Conservation (phyloP, 2,113 vertebrate species). For the Aptenodytes forsteri region DNA sequence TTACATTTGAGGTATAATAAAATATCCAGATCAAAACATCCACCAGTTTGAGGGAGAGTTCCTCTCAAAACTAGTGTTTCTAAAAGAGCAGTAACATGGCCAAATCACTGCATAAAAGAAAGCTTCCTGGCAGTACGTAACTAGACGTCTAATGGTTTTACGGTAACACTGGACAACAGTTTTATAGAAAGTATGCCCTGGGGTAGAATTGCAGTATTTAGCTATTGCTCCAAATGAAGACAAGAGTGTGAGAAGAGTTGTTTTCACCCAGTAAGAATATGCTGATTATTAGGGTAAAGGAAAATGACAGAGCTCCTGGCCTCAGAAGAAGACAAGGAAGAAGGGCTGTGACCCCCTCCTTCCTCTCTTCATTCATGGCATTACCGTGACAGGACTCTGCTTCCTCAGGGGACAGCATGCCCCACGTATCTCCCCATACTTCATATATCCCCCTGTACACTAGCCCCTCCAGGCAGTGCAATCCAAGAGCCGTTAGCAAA, state of each 20-base stretch:
- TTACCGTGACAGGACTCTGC: rapidly evolving
- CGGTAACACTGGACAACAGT: neutral
- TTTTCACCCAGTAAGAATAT: neutral
- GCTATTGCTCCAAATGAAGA: neutral
- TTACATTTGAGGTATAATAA: neutral
- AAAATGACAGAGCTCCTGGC: neutral
- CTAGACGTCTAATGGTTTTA: neutral
- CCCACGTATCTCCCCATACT: no score
- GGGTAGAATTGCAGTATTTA: neutral
- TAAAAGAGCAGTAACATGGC: neutral
- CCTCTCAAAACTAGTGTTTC: neutral
- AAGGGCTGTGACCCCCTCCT: neutral
- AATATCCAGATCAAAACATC: neutral
- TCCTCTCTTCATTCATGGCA: neutral
- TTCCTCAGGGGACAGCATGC: neutral
- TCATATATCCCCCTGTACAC: rapidly evolving
- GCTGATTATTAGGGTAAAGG: neutral
- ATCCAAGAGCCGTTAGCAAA: neutral
- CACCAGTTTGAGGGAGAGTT: neutral
- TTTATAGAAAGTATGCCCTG: neutral
- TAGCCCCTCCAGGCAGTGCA: neutral
- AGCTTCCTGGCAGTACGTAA: neutral
- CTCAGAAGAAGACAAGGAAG: neutral
- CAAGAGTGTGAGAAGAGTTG: neutral
- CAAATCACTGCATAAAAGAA: neutral